Conservation (phyloP, 2,888 invertebrate genomes). For the Dorcus hopei region DNA sequence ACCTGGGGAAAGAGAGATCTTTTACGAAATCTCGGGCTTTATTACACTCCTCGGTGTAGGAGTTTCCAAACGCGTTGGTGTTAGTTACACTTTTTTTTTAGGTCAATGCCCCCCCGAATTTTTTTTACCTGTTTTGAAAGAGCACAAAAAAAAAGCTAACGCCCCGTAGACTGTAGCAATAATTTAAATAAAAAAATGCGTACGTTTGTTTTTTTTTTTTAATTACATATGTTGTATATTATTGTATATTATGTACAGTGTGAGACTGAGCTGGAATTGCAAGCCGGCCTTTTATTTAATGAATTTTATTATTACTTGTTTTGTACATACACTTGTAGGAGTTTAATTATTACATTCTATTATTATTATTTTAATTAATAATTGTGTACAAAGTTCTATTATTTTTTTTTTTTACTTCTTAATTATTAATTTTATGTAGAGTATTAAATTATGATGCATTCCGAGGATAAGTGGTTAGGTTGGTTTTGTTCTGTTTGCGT, state of each 20-base stretch:
- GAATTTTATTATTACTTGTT: slow-evolving; percentile 10
- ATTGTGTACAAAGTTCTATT: slow-evolving; percentile 36
- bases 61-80: slow-evolving; percentile 40
- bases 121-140: slow-evolving; percentile 2
- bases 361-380: slow-evolving; percentile 23
- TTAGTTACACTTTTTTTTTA: slow-evolving; percentile 38
- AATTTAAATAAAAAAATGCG: slow-evolving; percentile 16
- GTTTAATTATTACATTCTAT: slow-evolving; percentile 19
- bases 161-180: slow-evolving; percentile 2
- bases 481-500: slow-evolving; percentile 5
- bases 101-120: slow-evolving; percentile 38
- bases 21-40: slow-evolving; percentile 38
- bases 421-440: slow-evolving; percentile 31
- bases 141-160: background rate
- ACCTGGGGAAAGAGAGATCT: slow-evolving; percentile 13
- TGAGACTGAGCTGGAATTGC: background rate
- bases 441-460: slow-evolving; percentile 32
- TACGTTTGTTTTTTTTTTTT: slow-evolving; percentile 10
- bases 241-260: slow-evolving; percentile 5
- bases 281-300: slow-evolving; percentile 1
- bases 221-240: slow-evolving; percentile 11
- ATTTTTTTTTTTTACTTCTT: slow-evolving; percentile 33
- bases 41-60: slow-evolving; percentile 37
- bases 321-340: slow-evolving; percentile 19
- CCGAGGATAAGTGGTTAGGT: slow-evolving; percentile 17